Evolutionary conservation across 2,888 invertebrate species (phyloP), one percentile per base, ranked within the genome.

Genomic region (Anarsia innoxiella): DNA sequence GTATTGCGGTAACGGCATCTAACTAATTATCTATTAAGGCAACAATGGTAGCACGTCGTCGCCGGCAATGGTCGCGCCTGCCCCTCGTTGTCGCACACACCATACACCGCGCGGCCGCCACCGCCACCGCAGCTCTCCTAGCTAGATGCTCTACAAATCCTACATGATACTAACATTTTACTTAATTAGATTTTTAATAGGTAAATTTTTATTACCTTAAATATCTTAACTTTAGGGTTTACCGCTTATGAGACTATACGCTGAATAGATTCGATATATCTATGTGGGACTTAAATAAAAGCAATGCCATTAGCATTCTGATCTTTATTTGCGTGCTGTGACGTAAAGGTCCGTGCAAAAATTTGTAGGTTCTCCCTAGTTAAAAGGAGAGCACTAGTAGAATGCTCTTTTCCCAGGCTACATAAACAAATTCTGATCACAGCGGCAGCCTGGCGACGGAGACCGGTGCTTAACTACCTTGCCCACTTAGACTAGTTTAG

Each of bases 11-110:
- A 82, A 83, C 82, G 80, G 80, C 67, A 78, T 55, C 67, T 59
- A 69, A 66, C 80, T 83, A 82, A 83, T 82, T 80, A 80, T 70
- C 77, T 79, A 78, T 80, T 76, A 78, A 67, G 66, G 60, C 75
- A 74, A 82, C 80, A 82, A 82, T 79, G 66, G 77, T 65, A 69
- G 62, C 77, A 78, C 78, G 78, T 77, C 70, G 60, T 47, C 56
- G 53, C 52, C 54, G 54, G 47, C 58, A n/a, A n/a, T n/a, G n/a
- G 51, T 53, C 65, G 62, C 66, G 60, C 19, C 13, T n/a, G n/a
- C 8, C 5, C 33, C 33, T n/a, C n/a, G n/a, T n/a, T n/a, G 13
- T n/a, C 2, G 33, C 23, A 12, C 37, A 39, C 44, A 40, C 37
- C 29, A 37, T n/a, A n/a, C 40, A 39, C 44, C 47, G 53, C 44